phyloP scores from a whole-genome alignment of 1,140 invertebrate species.

The Saxidomus purpurata region DNA sequence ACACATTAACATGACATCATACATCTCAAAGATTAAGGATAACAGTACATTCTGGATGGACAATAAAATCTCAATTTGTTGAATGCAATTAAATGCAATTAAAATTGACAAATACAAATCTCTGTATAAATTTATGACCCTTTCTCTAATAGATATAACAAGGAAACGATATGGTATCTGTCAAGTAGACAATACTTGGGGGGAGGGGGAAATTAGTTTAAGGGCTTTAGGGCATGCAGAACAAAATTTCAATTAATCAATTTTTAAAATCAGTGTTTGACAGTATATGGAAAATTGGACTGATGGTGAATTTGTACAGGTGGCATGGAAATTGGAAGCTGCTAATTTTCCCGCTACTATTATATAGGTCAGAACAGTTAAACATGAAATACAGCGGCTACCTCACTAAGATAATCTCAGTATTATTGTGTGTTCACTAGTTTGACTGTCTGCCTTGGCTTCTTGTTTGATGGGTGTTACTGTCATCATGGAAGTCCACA shows the following conservation, averaged over 20 bases:
- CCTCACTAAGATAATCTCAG: too few relatives aligned
- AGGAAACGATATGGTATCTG: constrained; percentile 26
- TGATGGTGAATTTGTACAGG: background rate
- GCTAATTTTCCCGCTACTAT: too few relatives aligned
- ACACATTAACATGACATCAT: background rate
- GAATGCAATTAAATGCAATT: constrained; percentile 38
- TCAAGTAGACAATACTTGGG: constrained; percentile 26
- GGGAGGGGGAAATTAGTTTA: background rate
- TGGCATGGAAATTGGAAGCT: too few relatives aligned
- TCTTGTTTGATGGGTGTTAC: too few relatives aligned
- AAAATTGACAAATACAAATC: constrained; percentile 63
- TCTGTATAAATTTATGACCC: constrained; percentile 60
- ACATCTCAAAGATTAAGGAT: constrained; percentile 35
- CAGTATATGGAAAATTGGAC: background rate
- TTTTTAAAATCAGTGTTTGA: background rate
- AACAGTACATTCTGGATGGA: constrained; percentile 24
- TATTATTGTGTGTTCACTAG: too few relatives aligned
- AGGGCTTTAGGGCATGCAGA: background rate
- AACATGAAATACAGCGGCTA: too few relatives aligned
- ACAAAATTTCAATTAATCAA: constrained; percentile 34
- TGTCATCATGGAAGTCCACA: too few relatives aligned
- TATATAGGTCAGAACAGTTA: too few relatives aligned
- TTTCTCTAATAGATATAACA: constrained; percentile 18
- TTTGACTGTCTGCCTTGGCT: too few relatives aligned
- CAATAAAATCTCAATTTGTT: constrained; percentile 60